A percentile compares a stretch with the other conserved stretches of the same genome.
Evolutionary conservation across 2,888 invertebrate species (phyloP).

Genomic region (Nomada ferruginata): DNA sequence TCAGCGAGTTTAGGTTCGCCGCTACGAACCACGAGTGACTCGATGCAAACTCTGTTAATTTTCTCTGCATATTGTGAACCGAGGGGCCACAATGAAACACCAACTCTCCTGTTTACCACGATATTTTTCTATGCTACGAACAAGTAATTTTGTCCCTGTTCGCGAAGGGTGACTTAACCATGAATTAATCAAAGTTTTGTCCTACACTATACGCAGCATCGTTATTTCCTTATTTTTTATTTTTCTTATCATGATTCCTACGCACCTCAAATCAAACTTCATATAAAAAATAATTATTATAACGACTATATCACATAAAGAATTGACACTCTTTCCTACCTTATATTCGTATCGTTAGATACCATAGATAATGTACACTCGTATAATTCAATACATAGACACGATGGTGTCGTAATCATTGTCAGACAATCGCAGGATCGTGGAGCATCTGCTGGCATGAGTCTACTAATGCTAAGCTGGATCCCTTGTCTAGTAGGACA

Average conservation of each 20-base stretch:
- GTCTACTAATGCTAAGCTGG: too few species aligned
- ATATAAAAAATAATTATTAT: too few species aligned
- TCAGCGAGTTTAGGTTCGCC: constrained; percentile 37
- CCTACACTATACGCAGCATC: background rate
- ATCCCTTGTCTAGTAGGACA: too few species aligned
- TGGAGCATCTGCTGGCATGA: too few species aligned
- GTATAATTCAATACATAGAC: too few species aligned
- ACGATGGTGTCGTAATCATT: too few species aligned
- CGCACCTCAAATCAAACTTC: too few species aligned
- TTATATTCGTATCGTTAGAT: too few species aligned
- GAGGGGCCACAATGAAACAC: constrained; percentile 52
- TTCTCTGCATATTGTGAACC: constrained; percentile 57
- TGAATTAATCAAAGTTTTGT: constrained; percentile 32
- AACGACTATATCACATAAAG: too few species aligned
- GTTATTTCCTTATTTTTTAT: background rate
- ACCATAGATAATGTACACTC: too few species aligned
- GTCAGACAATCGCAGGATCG: too few species aligned
- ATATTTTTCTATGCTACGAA: constrained; percentile 47
- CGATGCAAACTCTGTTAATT: constrained; percentile 67
- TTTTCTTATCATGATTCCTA: background rate
- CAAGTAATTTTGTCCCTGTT: constrained; percentile 55
- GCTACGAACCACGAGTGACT: constrained; percentile 38
- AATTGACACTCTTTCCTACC: too few species aligned
- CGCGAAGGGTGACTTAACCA: constrained; percentile 30
- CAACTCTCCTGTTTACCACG: constrained; percentile 25